phyloP scores from a whole-genome alignment of 2,113 vertebrate species.

The Poeciliopsis occidentalis region DNA sequence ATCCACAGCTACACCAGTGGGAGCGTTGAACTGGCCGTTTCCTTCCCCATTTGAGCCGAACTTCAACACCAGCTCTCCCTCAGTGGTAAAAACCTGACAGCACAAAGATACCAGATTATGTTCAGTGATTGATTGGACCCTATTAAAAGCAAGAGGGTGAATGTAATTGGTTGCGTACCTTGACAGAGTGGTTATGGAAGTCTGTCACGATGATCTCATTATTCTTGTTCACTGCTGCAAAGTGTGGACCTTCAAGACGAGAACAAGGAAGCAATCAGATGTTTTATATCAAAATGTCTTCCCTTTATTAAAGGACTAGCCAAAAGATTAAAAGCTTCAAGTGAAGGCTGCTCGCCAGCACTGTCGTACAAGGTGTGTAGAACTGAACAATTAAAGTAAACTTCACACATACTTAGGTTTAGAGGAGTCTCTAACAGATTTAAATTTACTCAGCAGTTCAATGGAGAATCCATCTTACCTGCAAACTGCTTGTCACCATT shows the following conservation, averaged over 20 bases:
- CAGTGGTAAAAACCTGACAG: constrained; percentile 91
- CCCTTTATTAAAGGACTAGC: not conserved
- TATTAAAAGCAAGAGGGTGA: not conserved
- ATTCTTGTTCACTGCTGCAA: constrained; percentile 96
- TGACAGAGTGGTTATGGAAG: constrained; percentile 99
- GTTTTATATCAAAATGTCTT: not conserved
- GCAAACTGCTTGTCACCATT: constrained; percentile 98
- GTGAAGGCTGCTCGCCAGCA: not conserved
- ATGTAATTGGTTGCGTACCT: constrained; percentile 76
- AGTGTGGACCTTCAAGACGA: constrained; percentile 86
- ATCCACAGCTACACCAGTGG: constrained; percentile 95
- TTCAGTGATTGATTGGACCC: not conserved
- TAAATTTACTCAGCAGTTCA: not conserved
- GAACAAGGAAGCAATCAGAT: not conserved
- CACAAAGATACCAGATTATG: not conserved
- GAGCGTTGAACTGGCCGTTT: constrained; percentile 97
- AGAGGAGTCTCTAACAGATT: too few relatives aligned
- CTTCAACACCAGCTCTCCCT: constrained; percentile 94
- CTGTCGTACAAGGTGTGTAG: too few relatives aligned
- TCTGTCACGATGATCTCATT: constrained; percentile 98
- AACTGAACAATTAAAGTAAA: too few relatives aligned
- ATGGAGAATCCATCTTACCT: constrained; percentile 78
- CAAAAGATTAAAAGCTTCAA: not conserved
- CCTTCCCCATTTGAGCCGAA: constrained; percentile 98
- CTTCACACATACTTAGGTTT: too few relatives aligned